phyloP scores from a whole-genome alignment of 2,797 vertebrate species.

The Aratinga solstitialis region DNA sequence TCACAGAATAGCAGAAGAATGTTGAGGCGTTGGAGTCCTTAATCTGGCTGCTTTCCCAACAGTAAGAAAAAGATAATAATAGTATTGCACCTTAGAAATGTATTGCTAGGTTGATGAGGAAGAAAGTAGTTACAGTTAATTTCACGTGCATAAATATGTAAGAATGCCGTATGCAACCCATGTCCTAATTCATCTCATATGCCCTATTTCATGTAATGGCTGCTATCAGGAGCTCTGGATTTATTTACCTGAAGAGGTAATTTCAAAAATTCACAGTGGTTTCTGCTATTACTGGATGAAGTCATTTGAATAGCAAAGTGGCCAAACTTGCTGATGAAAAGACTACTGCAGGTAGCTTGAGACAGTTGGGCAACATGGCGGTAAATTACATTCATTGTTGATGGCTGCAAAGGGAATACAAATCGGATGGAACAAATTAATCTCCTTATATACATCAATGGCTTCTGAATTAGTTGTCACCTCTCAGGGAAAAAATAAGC shows the following conservation, averaged over 20 bases:
- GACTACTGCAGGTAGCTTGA: not conserved
- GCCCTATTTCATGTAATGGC: not conserved
- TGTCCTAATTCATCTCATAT: not conserved
- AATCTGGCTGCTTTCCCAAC: not conserved
- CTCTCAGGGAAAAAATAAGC: constrained; percentile 4
- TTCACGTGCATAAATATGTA: not conserved
- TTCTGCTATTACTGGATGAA: not conserved
- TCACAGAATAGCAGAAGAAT: not conserved
- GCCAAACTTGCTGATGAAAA: not conserved
- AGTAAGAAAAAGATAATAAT: not conserved
- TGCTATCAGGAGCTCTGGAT: not conserved
- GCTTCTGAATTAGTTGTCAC: constrained; percentile 56
- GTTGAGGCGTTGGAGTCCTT: not conserved
- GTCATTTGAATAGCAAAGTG: not conserved
- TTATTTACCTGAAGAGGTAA: not conserved
- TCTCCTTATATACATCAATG: constrained; percentile 37
- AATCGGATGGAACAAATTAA: constrained; percentile 60
- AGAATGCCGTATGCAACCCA: not conserved
- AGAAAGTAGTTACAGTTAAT: not conserved
- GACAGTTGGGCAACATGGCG: not conserved
- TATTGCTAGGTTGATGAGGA: not conserved
- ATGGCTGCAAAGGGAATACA: constrained; percentile 38
- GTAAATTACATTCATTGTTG: constrained; percentile 46
- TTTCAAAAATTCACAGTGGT: not conserved
- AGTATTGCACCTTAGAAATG: not conserved